These are phyloP conservation scores for Dascyllus trimaculatus DNA, from an alignment of 2,113 vertebrate genomes.

Conservation along the genomic window DNA sequence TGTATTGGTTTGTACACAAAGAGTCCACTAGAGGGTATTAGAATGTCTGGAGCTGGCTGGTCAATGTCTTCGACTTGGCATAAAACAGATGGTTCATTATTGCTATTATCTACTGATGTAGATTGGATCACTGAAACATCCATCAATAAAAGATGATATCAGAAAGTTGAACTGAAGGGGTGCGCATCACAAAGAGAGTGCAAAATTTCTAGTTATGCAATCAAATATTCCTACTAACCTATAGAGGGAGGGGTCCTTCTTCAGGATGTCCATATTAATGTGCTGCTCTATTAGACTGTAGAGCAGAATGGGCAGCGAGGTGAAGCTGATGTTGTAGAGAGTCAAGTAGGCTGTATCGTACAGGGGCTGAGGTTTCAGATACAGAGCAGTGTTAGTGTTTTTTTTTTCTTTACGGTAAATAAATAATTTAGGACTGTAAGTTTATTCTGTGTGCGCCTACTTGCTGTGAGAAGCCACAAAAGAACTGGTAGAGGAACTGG, in stretches of 20 bases:
- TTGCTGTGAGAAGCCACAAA: conserved; percentile 99
- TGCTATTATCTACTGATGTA: not conserved
- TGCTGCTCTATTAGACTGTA: conserved; percentile 98
- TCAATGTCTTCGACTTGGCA: not conserved
- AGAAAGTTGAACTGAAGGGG: not conserved
- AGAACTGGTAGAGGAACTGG: conserved; percentile 99
- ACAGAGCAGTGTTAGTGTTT: not conserved
- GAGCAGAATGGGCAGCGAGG: conserved; percentile 96
- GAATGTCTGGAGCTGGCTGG: not conserved
- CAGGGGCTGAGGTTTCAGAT: conserved; percentile 86
- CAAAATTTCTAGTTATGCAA: too few species aligned
- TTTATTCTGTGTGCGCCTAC: conserved; percentile 73
- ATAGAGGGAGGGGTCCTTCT: conserved; percentile 93
- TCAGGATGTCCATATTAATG: conserved; percentile 91
- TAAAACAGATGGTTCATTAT: conserved; percentile 6
- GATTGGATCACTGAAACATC: conserved; percentile 17
- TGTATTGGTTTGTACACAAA: not conserved
- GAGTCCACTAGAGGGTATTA: not conserved
- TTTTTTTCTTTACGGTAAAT: not conserved
- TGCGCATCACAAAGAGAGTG: too few species aligned
- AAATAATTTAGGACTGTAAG: not conserved
- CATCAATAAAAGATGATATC: not conserved
- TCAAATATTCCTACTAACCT: conserved; percentile 76
- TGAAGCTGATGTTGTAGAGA: conserved; percentile 99
- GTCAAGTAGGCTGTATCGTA: conserved; percentile 98